Evolutionary conservation across 2,888 invertebrate species (phyloP).

Genomic region (Ophraella communa): DNA sequence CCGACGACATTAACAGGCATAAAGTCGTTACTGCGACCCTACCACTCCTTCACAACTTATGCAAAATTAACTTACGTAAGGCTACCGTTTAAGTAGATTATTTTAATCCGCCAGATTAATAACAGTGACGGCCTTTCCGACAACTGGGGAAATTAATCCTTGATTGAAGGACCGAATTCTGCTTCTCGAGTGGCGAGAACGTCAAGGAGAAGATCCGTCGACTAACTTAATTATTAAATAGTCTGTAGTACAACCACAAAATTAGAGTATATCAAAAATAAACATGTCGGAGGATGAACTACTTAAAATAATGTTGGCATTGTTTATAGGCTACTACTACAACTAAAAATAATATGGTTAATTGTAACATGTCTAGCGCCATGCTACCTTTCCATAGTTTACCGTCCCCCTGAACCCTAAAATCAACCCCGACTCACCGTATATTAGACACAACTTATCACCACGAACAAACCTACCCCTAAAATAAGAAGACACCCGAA

Average conservation of each 20-base stretch:
- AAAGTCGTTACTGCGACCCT: constrained; percentile 4
- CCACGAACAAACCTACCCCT: no score
- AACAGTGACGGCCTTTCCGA: constrained; percentile 19
- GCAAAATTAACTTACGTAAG: constrained; percentile 15
- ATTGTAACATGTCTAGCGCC: no score
- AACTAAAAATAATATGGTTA: no score
- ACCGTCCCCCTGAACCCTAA: no score
- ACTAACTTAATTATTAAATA: constrained; percentile 17
- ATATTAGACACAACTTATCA: no score
- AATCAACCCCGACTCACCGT: no score
- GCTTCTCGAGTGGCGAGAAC: constrained; percentile 11
- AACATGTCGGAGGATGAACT: no score
- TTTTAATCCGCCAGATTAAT: constrained; percentile 23
- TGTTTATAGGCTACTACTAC: no score
- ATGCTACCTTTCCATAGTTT: no score
- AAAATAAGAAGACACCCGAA: no score
- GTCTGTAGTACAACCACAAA: neutral
- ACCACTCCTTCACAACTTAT: constrained; percentile 9
- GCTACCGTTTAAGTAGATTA: constrained; percentile 14
- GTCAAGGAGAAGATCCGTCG: constrained; percentile 6
- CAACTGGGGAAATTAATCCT: constrained; percentile 26
- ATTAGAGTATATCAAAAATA: neutral
- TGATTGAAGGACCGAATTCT: constrained; percentile 16
- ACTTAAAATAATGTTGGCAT: no score
- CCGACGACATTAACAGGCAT: neutral